These are phyloP conservation scores for Aplidium turbinatum DNA, from an alignment of 23 tunicate genomes.

Conservation along the genomic window DNA sequence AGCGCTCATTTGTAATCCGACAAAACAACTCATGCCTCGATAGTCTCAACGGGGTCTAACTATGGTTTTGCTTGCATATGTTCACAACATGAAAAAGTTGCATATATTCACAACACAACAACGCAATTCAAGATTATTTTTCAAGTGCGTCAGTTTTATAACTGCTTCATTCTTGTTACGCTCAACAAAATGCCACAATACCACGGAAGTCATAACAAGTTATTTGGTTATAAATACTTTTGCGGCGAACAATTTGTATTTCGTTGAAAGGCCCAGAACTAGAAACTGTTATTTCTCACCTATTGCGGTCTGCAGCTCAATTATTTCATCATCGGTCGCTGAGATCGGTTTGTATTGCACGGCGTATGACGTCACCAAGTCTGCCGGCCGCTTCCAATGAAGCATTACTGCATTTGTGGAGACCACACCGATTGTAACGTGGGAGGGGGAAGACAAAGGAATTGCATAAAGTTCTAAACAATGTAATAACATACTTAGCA, in stretches of 20 bases:
- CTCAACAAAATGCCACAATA: no score
- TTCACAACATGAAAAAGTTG: no score
- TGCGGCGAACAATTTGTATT: not conserved
- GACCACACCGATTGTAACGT: constrained; percentile 41
- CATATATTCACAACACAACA: no score
- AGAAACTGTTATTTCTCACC: constrained; percentile 6
- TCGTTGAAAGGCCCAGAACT: not conserved
- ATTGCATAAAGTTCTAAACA: constrained; percentile 40
- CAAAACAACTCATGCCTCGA: no score
- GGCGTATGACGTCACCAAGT: constrained; percentile 54
- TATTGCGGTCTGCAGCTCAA: constrained; percentile 25
- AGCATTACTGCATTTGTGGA: constrained; percentile 31
- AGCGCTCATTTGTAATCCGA: no score
- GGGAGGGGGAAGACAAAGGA: constrained; percentile 41
- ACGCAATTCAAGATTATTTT: no score
- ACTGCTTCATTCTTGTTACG: no score
- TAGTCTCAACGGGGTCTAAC: no score
- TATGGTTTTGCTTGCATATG: no score
- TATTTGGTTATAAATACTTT: no score
- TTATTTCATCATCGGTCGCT: constrained; percentile 33
- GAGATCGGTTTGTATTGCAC: constrained; percentile 55
- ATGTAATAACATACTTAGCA: not conserved
- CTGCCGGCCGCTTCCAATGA: constrained; percentile 56
- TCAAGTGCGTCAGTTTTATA: no score
- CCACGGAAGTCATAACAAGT: no score